Evolutionary conservation across 1,140 invertebrate species (phyloP), one percentile per base, ranked within the genome.

Genomic region (Drosophila obscura): DNA sequence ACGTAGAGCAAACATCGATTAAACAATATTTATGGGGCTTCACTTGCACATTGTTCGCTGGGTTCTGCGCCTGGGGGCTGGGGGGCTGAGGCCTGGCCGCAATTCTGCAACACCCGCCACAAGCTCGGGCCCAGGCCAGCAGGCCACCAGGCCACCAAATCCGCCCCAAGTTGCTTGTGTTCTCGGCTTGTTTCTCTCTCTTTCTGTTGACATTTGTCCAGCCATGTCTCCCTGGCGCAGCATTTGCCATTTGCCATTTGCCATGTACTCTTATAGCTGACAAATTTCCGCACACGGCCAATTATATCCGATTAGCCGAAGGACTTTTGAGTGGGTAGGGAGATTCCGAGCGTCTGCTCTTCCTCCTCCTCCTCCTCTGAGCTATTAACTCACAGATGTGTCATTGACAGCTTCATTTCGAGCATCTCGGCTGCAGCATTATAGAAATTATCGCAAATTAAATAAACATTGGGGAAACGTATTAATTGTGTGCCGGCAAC

Each of bases 11-110:
- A 91, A 91, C 90, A 91, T 91, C 90, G 90, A 91, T 91, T 91
- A 91, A 91, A 91, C 90, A 91, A 90, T 91, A 91, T 91, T 91
- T 91, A 91, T 91, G 90, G 90, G 90, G 90, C 90, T 91, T 91
- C 90, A 90, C 81, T 88, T 85, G 87, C 80, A 89, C 84, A 89
- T 84, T 89, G 84, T 88, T 88, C 84, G 84, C 66, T 89, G 84
- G 73, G 35, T 61, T 88, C 66, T 79, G 79, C 66, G 59, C 81
- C 64, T 45, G 66, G 66, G 66, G 63, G 63, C 50, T n/a, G 31
- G 13, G 2, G 15, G 19, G 1, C 31, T 4, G 9, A 66, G 35
- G 64, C 80, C 71, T 57, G 69, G 77, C 66, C 74, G 68, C 74
- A 66, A 76, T 68, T 71, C 81, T 60, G 60, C 59, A 46, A 48